Base-by-base conservation (phyloP, 2,113 vertebrate species). In the Marmota monax region DNA sequence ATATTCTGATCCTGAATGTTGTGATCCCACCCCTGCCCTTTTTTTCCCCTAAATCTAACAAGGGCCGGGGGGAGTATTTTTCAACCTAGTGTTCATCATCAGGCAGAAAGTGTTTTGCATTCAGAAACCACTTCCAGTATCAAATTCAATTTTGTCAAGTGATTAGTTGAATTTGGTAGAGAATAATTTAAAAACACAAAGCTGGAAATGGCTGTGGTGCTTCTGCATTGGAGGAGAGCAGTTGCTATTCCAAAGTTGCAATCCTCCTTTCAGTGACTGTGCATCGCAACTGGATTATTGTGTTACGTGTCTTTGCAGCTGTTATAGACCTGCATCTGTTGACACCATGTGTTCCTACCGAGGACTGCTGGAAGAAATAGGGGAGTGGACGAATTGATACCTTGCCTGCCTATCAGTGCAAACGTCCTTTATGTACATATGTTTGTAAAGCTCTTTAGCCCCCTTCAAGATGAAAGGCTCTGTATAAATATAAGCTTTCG, bases 401-500 rank as follows among this genome's bases (percentile, higher is more conserved):
- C 85, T 95, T 90, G 56, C 56, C 39, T 97, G 85, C 77, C 96
- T 96, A 14, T 95, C 95, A 92, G 77, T 86, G 77, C 56, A 76
- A 48, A 91, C 16, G 11, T 93, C 94, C 90, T 94, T 96, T 97
- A 90, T 97, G 97, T 96, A 95, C 95, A 96, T 97, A 93, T 90
- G 97, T 97, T 97, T 97, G 90, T 96, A 96, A 97, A 96, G 95
- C 97, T 98, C 96, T 95, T 98, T 97, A 98, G 96, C 72, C 84
- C 92, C 82, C 95, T 97, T 98, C 95, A 95, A 92, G 94, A 98
- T 90, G 96, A 97, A 98, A 96, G 84, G 63, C 96, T 98, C 92
- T 98, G 92, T 97, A 97, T 98, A 98, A 97, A 98, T 96, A 98
- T 69, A 96, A 97, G 96, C 97, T 98, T 96, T 97, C 22, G 90